These are phyloP conservation scores for Brachionus paranguensis DNA, from an alignment of 1,140 invertebrate genomes.

Conservation along the genomic window DNA sequence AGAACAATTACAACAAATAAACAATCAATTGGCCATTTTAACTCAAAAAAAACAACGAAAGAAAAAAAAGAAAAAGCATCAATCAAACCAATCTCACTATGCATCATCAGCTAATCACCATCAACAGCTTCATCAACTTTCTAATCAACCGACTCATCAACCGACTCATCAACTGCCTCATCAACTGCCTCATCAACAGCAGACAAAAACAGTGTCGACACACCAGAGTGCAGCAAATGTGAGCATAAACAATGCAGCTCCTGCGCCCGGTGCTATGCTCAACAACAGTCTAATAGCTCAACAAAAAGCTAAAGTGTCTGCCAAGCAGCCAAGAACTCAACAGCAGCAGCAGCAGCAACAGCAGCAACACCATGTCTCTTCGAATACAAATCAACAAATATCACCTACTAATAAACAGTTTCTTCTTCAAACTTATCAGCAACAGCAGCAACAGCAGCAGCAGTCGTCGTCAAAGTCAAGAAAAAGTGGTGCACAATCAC, in stretches of 20 bases:
- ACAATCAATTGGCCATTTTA: slow-evolving; percentile 51
- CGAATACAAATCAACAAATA: not conserved
- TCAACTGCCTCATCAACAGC: not conserved
- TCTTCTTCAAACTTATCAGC: slow-evolving; percentile 45
- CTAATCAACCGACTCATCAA: not conserved
- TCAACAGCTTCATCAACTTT: not conserved
- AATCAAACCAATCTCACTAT: too few relatives aligned
- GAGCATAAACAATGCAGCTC: not conserved
- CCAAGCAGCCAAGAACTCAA: not conserved
- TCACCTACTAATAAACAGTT: slow-evolving; percentile 40
- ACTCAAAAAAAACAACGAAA: slow-evolving; percentile 48
- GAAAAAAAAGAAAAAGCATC: slow-evolving; percentile 45
- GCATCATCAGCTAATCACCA: not conserved
- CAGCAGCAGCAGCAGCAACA: not conserved
- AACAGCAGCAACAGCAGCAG: slow-evolving; percentile 43
- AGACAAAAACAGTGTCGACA: not conserved
- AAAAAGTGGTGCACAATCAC: slow-evolving; percentile 42
- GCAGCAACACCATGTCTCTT: not conserved
- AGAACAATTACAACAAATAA: slow-evolving; percentile 48
- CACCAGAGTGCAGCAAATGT: not conserved
- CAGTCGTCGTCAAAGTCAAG: slow-evolving; percentile 43
- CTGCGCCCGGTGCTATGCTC: slow-evolving; percentile 8
- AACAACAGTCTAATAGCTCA: not conserved
- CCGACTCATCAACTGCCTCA: too few relatives aligned
- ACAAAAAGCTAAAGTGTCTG: not conserved